Evolutionary conservation across 2,113 vertebrate species (phyloP), one percentile per base, ranked within the genome.

Genomic region (Tiliqua scincoides): DNA sequence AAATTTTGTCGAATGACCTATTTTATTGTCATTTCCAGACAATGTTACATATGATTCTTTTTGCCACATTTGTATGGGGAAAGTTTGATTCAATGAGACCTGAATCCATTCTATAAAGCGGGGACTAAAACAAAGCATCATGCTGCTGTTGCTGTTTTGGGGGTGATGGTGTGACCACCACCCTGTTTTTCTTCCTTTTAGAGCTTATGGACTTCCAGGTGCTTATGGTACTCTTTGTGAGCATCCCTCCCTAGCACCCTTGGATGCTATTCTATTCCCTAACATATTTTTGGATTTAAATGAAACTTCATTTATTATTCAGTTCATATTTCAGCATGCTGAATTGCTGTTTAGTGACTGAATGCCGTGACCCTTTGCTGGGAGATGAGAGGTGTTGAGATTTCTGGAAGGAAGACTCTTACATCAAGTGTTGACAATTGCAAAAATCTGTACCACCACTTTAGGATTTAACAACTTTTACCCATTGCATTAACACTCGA

Each of bases 21-120:
- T 90, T 63, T 92, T 91, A 91, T 87, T 88, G 77, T 72, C 84
- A 57, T 86, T 94, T 88, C 75, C 88, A 82, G 80, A 84, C 59
- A 85, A 78, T 85, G 74, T 92, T 89, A 87, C 21, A 0, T 23
- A 75, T 15, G 82, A 92, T 90, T 91, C 89, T 76, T 91, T 91
- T 89, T 79, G 82, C 79, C 89, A 83, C 84, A 87, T 18, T 83
- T 76, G 67, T 4, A 3, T 40, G 84, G 84, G 59, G 75, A 73
- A 23, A 90, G 82, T 48, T 78, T 82, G 85, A 92, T 90, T 79
- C 82, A 87, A 6, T 91, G 61, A 80, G 87, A 86, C 87, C 87
- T 63, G 62, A 35, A 35, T 57, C 79, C 63, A 17, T 65, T 32
- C 82, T 84, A 87, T 37, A 59, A 79, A 86, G 80, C 15, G 81